These are phyloP conservation scores for Myotis lucifugus DNA, from an alignment of 2,113 vertebrate species.

Conservation along the genomic window DNA sequence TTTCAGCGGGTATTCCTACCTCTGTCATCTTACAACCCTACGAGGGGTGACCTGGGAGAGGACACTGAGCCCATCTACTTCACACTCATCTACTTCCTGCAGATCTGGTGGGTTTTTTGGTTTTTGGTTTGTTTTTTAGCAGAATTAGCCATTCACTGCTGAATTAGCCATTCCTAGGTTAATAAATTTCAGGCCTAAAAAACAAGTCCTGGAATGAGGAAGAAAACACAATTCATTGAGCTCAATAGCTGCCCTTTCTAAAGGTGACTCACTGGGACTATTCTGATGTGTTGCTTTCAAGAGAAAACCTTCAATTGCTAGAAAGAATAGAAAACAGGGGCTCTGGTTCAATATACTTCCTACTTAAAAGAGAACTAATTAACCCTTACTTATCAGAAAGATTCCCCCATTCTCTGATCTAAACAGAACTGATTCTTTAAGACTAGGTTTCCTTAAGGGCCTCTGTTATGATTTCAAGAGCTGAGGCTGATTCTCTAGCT, in stretches of 20 bases:
- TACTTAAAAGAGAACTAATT: not conserved
- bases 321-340: not conserved
- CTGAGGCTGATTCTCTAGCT: not conserved
- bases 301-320: not conserved
- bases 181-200: constrained; percentile 28
- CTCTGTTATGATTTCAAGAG: not conserved
- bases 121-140: constrained; percentile 37
- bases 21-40: constrained; percentile 56
- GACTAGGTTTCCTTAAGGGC: not conserved
- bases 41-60: constrained; percentile 33
- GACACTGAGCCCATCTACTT: not conserved
- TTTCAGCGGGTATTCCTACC: not conserved
- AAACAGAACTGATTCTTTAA: not conserved
- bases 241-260: not conserved
- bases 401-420: not conserved
- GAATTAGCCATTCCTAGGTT: constrained; percentile 54
- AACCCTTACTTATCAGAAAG: not conserved
- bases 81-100: constrained; percentile 61
- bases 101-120: constrained; percentile 25
- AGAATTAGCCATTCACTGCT: constrained; percentile 8
- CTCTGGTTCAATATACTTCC: not conserved
- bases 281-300: not conserved
- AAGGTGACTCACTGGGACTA: not conserved
- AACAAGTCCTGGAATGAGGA: constrained; percentile 37
- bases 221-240: constrained; percentile 23